A percentile compares a stretch with the other conserved stretches of the same genome.
These are phyloP conservation scores for Drosophila neocordata DNA, from an alignment of 1,140 invertebrate species.

Conservation along the genomic window DNA sequence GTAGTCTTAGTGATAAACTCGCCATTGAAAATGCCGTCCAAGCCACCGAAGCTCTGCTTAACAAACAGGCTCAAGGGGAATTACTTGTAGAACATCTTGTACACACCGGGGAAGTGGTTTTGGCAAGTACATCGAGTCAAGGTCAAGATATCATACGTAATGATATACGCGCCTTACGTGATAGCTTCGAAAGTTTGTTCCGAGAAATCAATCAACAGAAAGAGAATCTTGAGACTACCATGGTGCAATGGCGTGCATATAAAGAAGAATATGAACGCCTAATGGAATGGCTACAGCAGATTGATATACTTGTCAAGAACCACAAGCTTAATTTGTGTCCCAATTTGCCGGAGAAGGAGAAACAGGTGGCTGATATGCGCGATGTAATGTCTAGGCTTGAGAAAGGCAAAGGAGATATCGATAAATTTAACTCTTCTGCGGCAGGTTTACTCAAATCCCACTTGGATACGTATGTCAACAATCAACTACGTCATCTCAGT, in stretches of 20 bases:
- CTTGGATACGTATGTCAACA: conserved; percentile 94
- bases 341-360: conserved; percentile 92
- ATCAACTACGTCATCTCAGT: conserved; percentile 94
- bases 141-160: conserved; percentile 92
- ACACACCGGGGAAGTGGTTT: conserved; percentile 92
- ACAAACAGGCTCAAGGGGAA: conserved; percentile 95
- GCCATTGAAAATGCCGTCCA: conserved; percentile 94
- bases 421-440: conserved; percentile 91
- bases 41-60: conserved; percentile 92
- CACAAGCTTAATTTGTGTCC: conserved; percentile 93
- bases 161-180: conserved; percentile 91
- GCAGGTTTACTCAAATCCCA: conserved; percentile 91
- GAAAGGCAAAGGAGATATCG: conserved; percentile 92
- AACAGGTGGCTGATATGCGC: conserved; percentile 91
- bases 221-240: conserved; percentile 90
- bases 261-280: conserved; percentile 96
- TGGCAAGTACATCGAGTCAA: conserved; percentile 90
- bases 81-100: conserved; percentile 93
- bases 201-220: conserved; percentile 94
- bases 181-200: conserved; percentile 93
- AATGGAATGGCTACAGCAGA: conserved; percentile 96
- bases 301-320: conserved; percentile 95
- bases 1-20: conserved; percentile 92
- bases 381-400: conserved; percentile 90
- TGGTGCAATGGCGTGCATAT: conserved; percentile 93